A percentile compares a stretch with the other conserved stretches of the same genome.
Conservation (phyloP, 2,888 invertebrate species). For the Argyresthia albistria region DNA sequence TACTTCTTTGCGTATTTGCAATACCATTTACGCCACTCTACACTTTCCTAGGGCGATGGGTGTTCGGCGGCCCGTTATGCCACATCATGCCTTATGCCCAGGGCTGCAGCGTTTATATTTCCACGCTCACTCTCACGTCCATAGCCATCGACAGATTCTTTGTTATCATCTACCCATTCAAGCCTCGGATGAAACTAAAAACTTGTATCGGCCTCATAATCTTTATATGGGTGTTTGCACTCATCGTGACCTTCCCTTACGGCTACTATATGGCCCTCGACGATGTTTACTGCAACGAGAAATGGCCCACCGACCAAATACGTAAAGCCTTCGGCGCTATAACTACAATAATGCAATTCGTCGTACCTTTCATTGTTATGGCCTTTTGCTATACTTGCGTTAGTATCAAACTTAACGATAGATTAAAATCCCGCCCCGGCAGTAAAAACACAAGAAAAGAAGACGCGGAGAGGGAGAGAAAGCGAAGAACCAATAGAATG, state of each 20-base stretch:
- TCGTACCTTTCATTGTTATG: conserved; percentile 89
- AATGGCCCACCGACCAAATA: conserved; percentile 84
- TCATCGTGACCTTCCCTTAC: conserved; percentile 87
- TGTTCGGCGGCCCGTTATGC: conserved; percentile 86
- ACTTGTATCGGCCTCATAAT: conserved; percentile 84
- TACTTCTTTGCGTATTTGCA: conserved; percentile 86
- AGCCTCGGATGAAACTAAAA: conserved; percentile 84
- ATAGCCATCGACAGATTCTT: conserved; percentile 95
- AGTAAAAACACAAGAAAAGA: conserved; percentile 81
- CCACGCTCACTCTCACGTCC: conserved; percentile 89
- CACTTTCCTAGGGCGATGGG: conserved; percentile 87
- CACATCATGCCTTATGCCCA: conserved; percentile 90
- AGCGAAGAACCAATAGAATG: conserved; percentile 89
- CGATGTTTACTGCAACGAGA: conserved; percentile 76
- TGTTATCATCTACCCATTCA: conserved; percentile 91
- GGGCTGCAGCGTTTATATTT: conserved; percentile 91
- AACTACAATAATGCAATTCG: conserved; percentile 88
- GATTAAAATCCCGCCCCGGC: conserved; percentile 83
- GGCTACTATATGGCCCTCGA: conserved; percentile 83
- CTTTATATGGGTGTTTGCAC: conserved; percentile 85
- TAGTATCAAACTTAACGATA: conserved; percentile 80
- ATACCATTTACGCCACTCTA: conserved; percentile 93
- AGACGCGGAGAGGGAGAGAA: conserved; percentile 84
- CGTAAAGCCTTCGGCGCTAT: conserved; percentile 82
- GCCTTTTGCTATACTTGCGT: conserved; percentile 90